Conservation (phyloP, 2,888 invertebrate species). For the Andrena praecox region DNA sequence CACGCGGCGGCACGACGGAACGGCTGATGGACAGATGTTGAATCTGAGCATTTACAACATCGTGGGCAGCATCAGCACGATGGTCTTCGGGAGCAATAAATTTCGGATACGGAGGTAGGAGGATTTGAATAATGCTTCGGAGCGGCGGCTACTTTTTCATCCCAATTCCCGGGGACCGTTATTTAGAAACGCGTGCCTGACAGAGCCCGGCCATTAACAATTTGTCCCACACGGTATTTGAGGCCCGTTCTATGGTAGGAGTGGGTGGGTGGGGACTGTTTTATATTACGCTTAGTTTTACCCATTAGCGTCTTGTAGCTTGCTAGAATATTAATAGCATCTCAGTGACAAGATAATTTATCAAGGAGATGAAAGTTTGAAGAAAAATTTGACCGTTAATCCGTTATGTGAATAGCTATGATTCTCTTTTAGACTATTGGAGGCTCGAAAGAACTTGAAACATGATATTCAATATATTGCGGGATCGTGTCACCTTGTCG, state of each 20-base stretch:
- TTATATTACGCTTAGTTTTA: background rate
- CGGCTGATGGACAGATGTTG: slow-evolving; percentile 78
- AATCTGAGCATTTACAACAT: slow-evolving; percentile 80
- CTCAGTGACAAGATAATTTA: background rate
- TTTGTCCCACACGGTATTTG: background rate
- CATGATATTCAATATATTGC: too few species aligned
- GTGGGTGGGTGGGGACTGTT: background rate
- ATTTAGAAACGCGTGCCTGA: slow-evolving; percentile 4
- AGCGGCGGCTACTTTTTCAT: background rate
- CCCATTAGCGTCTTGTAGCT: background rate
- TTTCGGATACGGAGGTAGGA: slow-evolving; percentile 86
- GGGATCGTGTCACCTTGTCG: too few species aligned
- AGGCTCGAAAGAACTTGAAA: too few species aligned
- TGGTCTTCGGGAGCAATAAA: slow-evolving; percentile 85
- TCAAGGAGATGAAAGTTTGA: background rate
- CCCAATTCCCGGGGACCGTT: slow-evolving; percentile 5
- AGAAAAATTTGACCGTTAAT: too few species aligned
- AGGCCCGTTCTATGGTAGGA: background rate
- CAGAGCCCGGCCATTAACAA: background rate
- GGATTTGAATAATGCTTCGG: slow-evolving; percentile 13
- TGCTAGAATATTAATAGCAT: background rate
- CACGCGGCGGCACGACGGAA: slow-evolving; percentile 23
- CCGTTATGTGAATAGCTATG: too few species aligned
- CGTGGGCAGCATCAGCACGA: slow-evolving; percentile 81
- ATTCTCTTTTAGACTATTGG: too few species aligned